Base-by-base conservation (phyloP, 2,888 invertebrate genomes). In the Lysandra bellargus region DNA sequence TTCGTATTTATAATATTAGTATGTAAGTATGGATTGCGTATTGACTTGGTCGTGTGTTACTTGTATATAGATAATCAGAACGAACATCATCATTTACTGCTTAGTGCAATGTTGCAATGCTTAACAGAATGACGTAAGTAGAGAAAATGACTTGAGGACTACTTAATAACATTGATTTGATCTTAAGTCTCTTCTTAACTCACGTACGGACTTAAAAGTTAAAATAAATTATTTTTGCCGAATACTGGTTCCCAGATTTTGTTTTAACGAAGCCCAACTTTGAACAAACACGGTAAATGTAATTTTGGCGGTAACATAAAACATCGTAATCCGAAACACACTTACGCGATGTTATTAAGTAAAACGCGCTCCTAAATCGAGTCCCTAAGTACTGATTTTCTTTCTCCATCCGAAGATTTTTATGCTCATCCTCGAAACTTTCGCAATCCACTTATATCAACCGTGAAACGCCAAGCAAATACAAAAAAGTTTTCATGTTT, bases 391-490 rank as follows among this genome's bases (percentile, higher is more conserved):
- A 88, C 90, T 89, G 90, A 90, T 90, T 91, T 89, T 90, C 89
- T 88, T 85, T 85, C 86, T 88, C 87, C 86, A 86, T 89, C 90
- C 89, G 86, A 85, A 90, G 88, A 91, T 92, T 93, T 92, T 94
- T 93, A 92, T 93, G 91, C 92, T 91, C 92, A 92, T 93, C 92
- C 92, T 89, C 85, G 83, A 89, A 94, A 94, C 93, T 94, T 94
- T 94, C 88, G 93, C 93, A 94, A 94, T 94, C 91, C 94, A 94
- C 93, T 94, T 94, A 94, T 92, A 93, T 93, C 94, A 93, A 89
- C 91, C 90, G 91, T 92, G 92, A 92, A 92, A 90, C 90, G 91
- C 89, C 91, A 92, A 92, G 92, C 91, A 93, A 93, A 94, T 91
- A 94, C 92, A 93, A 93, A 82, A 94, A 94, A 93, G 87, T 94